Conservation (phyloP, 2,113 vertebrate genomes). For the Ictalurus furcatus region DNA sequence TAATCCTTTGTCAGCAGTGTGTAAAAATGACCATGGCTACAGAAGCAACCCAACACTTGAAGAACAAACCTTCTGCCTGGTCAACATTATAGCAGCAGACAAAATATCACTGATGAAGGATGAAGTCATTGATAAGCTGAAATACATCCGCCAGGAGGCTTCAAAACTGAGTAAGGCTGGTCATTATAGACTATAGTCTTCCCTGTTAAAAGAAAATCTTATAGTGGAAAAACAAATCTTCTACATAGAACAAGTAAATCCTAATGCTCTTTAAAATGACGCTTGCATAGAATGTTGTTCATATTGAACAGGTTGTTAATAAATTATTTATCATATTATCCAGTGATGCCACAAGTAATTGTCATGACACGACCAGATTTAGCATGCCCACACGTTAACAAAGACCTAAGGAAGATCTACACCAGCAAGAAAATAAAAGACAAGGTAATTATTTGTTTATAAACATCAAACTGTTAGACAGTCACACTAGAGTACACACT, state of each 20-base stretch:
- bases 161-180: neutral
- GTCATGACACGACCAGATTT: slow-evolving; percentile 35
- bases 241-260: too few relatives aligned
- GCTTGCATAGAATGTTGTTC: neutral
- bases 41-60: neutral
- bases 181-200: too few relatives aligned
- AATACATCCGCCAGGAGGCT: neutral
- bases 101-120: neutral
- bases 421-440: slow-evolving; percentile 28
- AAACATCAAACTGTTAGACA: too few relatives aligned
- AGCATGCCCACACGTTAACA: slow-evolving; percentile 13
- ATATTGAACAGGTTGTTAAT: neutral
- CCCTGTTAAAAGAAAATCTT: neutral
- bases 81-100: slow-evolving; percentile 21
- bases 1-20: fast-evolving
- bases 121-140: slow-evolving; percentile 11
- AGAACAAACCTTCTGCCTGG: slow-evolving; percentile 27
- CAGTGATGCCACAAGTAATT: slow-evolving; percentile 19
- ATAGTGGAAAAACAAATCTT: too few relatives aligned
- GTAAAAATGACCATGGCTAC: neutral
- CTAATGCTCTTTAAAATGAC: too few relatives aligned
- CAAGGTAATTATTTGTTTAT: neutral
- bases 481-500: too few relatives aligned
- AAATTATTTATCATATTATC: neutral
- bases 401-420: neutral